Evolutionary conservation across 1,140 invertebrate genomes (phyloP).

Genomic region (Atta cephalotes): DNA sequence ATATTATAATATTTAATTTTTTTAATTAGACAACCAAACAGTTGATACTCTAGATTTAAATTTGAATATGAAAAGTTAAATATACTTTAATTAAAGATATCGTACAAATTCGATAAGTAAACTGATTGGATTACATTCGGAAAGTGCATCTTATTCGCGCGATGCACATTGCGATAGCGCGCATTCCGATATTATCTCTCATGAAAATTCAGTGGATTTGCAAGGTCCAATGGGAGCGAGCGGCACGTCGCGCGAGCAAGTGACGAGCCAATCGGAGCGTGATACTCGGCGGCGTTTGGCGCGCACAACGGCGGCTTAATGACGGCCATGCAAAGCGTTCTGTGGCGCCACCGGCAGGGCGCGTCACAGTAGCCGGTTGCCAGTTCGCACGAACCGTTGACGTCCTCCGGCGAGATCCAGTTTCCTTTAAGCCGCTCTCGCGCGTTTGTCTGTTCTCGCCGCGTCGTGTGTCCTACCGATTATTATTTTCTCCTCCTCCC

Average conservation of each 20-base stretch:
- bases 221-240: not conserved
- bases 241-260: not conserved
- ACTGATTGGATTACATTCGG: not conserved
- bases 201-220: not conserved
- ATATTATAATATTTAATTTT: not conserved
- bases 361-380: constrained; percentile 63
- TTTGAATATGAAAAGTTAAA: not conserved
- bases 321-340: constrained; percentile 3
- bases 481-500: constrained; percentile 75
- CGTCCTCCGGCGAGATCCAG: constrained; percentile 76
- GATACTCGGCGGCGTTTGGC: not conserved
- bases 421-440: constrained; percentile 82
- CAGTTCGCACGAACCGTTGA: constrained; percentile 63
- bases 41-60: not conserved
- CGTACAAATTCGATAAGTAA: no score
- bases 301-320: constrained; percentile 28
- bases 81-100: not conserved
- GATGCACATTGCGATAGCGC: not conserved
- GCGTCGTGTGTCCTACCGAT: constrained; percentile 78
- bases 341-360: constrained; percentile 53
- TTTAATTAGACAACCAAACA: not conserved
- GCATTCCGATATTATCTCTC: not conserved
- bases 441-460: constrained; percentile 78
- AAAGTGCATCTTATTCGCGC: not conserved
- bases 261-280: not conserved